Evolutionary conservation across 2,113 vertebrate species (phyloP), one percentile per base, ranked within the genome.

Genomic region (Macrotis lagotis): DNA sequence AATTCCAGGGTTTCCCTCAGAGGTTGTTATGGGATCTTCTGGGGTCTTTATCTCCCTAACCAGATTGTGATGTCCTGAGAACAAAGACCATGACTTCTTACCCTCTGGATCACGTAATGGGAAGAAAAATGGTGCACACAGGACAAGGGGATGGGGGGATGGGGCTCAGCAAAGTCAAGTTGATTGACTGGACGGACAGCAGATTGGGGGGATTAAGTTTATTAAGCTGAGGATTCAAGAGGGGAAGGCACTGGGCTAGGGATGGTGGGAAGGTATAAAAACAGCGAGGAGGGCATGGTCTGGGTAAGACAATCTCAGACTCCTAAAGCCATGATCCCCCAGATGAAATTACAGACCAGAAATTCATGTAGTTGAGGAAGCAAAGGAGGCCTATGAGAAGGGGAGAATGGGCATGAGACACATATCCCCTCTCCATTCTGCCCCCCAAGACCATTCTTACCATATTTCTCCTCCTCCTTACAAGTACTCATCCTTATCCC

Each of bases 361-460:
- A 89, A 89, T 89, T 89, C 88, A 49, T 7, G 16, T 89, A 89
- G 88, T 89, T 89, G 88, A 89, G 88, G 88, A 48, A 89, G 88
- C 47, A 89, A 49, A 89, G 10, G 88, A 89, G 49, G 88, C 88
- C 88, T 89, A 49, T 49, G 48, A 49, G 88, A 49, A 89, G 48
- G 26, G 44, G 88, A 89, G 47, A 89, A 49, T 49, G 88, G 48
- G 26, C 11, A 49, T 25, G 44, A 49, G 88, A 28, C 4, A 48
- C 47, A 22, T 3, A 16, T 89, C 48, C 88, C 88, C 28, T 31
- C 24, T 48, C 44, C 48, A 26, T 12, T 25, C 48, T 49, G n/a
- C n/a, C 48, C 88, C 88, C 88, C 88, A 89, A 0, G 3, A 47
- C 48, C 9, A 89, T 48, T 74, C 37, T 37, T 74, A 19, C 37